Evolutionary conservation across 2,888 invertebrate genomes (phyloP), one percentile per base, ranked within the genome.

Genomic region (Glaucopsyche alexis): DNA sequence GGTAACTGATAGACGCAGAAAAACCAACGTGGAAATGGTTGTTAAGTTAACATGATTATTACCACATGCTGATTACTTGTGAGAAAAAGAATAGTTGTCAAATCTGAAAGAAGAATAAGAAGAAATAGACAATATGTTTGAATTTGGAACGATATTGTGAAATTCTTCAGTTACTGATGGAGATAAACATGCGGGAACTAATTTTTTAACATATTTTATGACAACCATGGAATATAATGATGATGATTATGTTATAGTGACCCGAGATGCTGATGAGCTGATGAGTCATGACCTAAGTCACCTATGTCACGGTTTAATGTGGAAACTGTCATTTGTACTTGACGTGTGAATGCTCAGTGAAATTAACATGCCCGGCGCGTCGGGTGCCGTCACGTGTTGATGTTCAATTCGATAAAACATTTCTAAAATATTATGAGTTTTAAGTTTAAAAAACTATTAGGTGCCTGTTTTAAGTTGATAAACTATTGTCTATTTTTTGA

Each of bases 351-450:
- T 16, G 52, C 3, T 16, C 19, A 19, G 55, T 55, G 19, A 55
- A 65, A 65, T 65, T n/a, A 65, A n/a, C 38, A 65, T 65, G 65
- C 65, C 8, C 14, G 40, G 6, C 65, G 38, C 40, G 38, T 64
- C 64, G 29, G 50, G 50, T 50, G 50, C 4, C 65, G 40, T 65
- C 64, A 38, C 64, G 55, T 19, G 55, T 19, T 52, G 16, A 19
- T 19, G 55, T 19, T 19, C 55, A 55, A 55, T 55, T 29, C 29
- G 29, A 29, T 29, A 3, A 19, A 55, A 19, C 9, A 55, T 55
- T 55, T 55, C 29, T 40, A 40, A 14, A 38, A 29, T 65, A n/a
- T n/a, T n/a, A n/a, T n/a, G n/a, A n/a, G n/a, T n/a, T n/a, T n/a
- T n/a, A n/a, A n/a, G n/a, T n/a, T n/a, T n/a, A n/a, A n/a, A n/a